Conservation (phyloP, 2,888 invertebrate genomes). For the Priocnemis perturbator region DNA sequence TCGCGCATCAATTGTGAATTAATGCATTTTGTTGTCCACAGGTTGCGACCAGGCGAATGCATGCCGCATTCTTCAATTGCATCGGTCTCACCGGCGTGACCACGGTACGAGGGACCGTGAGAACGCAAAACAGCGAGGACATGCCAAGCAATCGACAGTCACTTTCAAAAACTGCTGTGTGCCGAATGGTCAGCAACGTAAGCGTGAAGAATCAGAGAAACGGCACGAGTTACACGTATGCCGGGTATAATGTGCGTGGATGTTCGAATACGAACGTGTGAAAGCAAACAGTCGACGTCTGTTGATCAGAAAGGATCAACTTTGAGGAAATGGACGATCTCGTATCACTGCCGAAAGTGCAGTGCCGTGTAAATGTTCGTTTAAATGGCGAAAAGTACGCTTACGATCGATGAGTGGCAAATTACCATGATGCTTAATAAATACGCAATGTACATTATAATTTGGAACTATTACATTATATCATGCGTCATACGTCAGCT, state of each 20-base stretch:
- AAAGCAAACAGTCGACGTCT: background rate
- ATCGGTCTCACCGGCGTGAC: conserved; percentile 50
- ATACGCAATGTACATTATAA: too few species aligned
- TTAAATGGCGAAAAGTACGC: too few species aligned
- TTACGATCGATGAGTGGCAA: too few species aligned
- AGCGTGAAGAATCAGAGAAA: conserved; percentile 29
- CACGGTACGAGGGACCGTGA: conserved; percentile 32
- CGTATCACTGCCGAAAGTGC: too few species aligned
- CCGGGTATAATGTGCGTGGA: conserved; percentile 22
- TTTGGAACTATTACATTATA: too few species aligned
- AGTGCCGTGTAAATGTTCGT: too few species aligned
- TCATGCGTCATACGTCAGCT: too few species aligned
- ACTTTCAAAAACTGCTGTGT: conserved; percentile 12
- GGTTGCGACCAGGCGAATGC: conserved; percentile 75
- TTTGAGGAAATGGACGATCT: too few species aligned
- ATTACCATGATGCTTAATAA: too few species aligned
- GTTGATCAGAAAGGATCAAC: too few species aligned
- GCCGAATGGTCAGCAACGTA: conserved; percentile 31
- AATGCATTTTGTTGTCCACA: conserved; percentile 50
- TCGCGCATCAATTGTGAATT: too few species aligned
- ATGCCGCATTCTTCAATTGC: conserved; percentile 61
- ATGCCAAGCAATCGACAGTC: conserved; percentile 29
- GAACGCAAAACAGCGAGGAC: conserved; percentile 25
- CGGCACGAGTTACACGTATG: conserved; percentile 36
- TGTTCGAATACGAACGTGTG: conserved; percentile 39